Evolutionary conservation across 2,888 invertebrate species (phyloP).

Genomic region (Ormyrus labotus): DNA sequence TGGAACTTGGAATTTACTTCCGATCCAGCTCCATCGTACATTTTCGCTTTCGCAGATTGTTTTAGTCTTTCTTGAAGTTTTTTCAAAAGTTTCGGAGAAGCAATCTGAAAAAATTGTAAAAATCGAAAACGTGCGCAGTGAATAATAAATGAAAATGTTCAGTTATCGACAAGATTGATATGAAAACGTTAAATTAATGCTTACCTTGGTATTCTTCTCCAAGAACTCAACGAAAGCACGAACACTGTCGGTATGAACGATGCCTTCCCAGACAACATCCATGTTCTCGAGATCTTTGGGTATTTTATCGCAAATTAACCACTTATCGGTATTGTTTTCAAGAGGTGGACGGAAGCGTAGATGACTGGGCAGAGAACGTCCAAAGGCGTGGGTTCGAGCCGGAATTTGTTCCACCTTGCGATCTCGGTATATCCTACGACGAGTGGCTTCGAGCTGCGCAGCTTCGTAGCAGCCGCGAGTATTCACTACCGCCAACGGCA

Average conservation of each 20-base stretch:
- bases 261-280: slow-evolving; percentile 81
- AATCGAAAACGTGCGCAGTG: too few species aligned
- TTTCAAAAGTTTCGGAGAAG: neutral
- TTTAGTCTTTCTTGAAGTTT: neutral
- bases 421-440: slow-evolving; percentile 77
- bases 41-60: neutral
- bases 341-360: slow-evolving; percentile 78
- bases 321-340: slow-evolving; percentile 78
- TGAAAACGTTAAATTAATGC: too few species aligned
- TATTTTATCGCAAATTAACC: slow-evolving; percentile 78
- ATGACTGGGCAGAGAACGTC: slow-evolving; percentile 77
- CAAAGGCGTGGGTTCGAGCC: slow-evolving; percentile 78
- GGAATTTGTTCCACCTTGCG: slow-evolving; percentile 77
- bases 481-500: slow-evolving; percentile 78
- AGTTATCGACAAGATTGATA: too few species aligned
- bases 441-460: slow-evolving; percentile 76
- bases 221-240: slow-evolving; percentile 67
- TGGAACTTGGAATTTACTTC: too few species aligned
- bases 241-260: slow-evolving; percentile 77
- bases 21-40: neutral
- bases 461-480: slow-evolving; percentile 77
- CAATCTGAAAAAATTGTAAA: neutral
- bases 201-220: slow-evolving; percentile 61
- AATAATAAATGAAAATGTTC: too few species aligned
- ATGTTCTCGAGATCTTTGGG: slow-evolving; percentile 80